These are phyloP conservation scores for Oxycera nigricornis DNA, from an alignment of 2,888 invertebrate species.

Conservation along the genomic window DNA sequence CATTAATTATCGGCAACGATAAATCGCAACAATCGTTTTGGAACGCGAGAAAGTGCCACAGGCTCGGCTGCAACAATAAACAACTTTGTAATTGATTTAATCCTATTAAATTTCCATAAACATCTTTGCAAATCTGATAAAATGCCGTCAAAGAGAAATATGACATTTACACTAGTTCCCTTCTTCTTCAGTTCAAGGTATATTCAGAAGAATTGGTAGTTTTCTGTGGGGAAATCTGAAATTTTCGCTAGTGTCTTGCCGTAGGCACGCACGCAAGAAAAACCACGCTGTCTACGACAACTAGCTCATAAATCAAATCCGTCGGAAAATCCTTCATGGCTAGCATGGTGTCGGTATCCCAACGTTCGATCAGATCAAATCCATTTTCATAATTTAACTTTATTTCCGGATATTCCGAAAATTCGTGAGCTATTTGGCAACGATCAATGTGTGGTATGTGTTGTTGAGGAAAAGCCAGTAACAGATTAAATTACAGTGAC, in stretches of 20 bases:
- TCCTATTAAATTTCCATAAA: constrained; percentile 32
- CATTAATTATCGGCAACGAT: not conserved
- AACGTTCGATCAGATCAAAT: not conserved
- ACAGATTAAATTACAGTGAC: no score
- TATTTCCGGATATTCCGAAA: not conserved
- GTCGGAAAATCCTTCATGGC: not conserved
- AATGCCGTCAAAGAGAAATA: not conserved
- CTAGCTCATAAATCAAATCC: constrained; percentile 22
- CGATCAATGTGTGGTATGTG: no score
- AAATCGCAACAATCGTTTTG: not conserved
- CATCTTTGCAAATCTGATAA: constrained; percentile 29
- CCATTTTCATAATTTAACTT: constrained; percentile 26
- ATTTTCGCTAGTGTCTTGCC: not conserved
- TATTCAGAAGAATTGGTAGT: no score
- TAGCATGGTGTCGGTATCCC: not conserved
- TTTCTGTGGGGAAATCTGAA: no score
- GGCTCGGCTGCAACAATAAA: not conserved
- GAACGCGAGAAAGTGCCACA: not conserved
- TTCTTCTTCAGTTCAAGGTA: not conserved
- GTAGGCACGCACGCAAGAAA: not conserved
- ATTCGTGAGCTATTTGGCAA: no score
- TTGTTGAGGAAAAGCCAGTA: no score
- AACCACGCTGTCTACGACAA: constrained; percentile 9
- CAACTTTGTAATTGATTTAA: constrained; percentile 33
- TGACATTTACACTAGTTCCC: constrained; percentile 10